These are phyloP conservation scores for Grantiella picta DNA, from an alignment of 2,113 vertebrate species.

Conservation along the genomic window DNA sequence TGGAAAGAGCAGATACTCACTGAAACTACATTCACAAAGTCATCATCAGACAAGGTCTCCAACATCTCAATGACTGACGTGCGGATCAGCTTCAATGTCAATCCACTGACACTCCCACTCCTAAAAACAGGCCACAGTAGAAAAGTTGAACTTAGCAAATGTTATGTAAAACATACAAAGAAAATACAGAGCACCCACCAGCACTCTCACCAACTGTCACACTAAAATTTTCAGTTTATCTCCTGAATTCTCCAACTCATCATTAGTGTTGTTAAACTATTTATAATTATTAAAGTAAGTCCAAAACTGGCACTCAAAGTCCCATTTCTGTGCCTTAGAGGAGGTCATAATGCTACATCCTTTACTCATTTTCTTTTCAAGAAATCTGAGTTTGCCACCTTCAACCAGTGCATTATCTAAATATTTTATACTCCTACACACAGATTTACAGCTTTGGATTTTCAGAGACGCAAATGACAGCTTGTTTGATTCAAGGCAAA, in stretches of 20 bases:
- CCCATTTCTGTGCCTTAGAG: not conserved
- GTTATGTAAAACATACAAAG: not conserved
- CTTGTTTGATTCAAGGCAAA: constrained; percentile 25
- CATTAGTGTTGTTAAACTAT: not conserved
- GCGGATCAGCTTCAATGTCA: constrained; percentile 94
- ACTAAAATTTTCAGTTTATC: not conserved
- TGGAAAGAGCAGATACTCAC: constrained; percentile 78
- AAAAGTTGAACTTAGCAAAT: not conserved
- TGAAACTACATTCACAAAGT: constrained; percentile 98
- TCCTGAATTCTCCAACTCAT: not conserved
- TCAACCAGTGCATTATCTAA: not conserved
- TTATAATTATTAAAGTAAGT: not conserved
- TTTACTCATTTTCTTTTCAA: not conserved
- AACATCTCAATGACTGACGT: constrained; percentile 97
- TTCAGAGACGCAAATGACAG: not conserved
- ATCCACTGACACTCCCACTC: constrained; percentile 94
- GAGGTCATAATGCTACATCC: not conserved
- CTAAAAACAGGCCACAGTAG: constrained; percentile 53
- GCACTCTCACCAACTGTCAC: not conserved
- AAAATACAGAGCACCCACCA: not conserved
- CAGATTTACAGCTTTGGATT: not conserved
- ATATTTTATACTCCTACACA: not conserved
- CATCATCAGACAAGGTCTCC: constrained; percentile 96
- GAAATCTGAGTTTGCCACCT: not conserved
- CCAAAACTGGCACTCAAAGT: not conserved